Conservation (phyloP, 2,113 vertebrate genomes). For the Pardalotus punctatus region DNA sequence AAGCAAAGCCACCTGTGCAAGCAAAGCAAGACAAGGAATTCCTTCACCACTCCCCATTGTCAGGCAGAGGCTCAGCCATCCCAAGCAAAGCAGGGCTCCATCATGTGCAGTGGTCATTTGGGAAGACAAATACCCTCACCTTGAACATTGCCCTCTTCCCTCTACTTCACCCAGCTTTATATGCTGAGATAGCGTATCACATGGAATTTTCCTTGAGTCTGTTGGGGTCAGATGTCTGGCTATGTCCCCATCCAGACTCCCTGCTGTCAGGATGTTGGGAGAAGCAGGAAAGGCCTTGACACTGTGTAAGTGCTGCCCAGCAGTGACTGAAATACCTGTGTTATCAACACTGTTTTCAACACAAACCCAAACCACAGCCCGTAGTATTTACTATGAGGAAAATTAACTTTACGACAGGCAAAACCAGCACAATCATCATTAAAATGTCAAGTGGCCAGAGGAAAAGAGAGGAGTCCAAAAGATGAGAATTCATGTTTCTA, state of each 20-base stretch:
- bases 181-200: background rate
- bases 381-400: accelerated
- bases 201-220: background rate
- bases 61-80: background rate
- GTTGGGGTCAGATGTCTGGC: background rate
- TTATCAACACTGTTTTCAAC: background rate
- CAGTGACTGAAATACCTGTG: background rate
- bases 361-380: background rate
- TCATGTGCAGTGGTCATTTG: accelerated
- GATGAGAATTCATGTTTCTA: background rate
- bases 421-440: background rate
- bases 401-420: background rate
- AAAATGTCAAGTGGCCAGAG: background rate
- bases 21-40: background rate
- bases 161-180: background rate
- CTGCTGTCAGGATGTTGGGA: background rate
- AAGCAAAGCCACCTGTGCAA: accelerated
- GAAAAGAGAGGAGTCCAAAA: background rate
- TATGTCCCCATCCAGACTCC: background rate
- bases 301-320: background rate
- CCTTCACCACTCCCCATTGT: background rate
- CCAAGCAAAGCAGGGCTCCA: background rate
- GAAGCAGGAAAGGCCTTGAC: background rate
- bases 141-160: accelerated
- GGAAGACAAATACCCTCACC: background rate